phyloP scores from a whole-genome alignment of 2,797 vertebrate species.

The Malacoraja senta region DNA sequence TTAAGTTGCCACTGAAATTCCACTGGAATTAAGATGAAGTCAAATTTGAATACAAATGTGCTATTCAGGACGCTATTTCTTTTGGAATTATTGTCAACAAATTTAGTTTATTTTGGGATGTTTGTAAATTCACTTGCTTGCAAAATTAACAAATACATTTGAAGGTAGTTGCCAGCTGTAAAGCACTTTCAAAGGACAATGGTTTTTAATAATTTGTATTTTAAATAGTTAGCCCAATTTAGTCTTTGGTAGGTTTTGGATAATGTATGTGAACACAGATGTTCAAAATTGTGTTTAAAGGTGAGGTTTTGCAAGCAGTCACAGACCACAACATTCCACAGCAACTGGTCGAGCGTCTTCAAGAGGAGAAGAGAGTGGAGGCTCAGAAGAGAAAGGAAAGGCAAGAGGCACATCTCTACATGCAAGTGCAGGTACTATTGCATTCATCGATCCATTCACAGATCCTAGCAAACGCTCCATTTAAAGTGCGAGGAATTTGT shows the following conservation, averaged over 20 bases:
- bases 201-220: neutral
- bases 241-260: neutral
- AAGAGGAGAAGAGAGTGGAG: slow-evolving; percentile 95
- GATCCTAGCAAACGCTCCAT: neutral
- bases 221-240: neutral
- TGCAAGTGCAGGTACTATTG: slow-evolving; percentile 83
- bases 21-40: neutral
- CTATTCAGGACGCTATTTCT: neutral
- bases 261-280: neutral
- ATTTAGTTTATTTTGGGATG: neutral
- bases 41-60: neutral
- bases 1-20: neutral
- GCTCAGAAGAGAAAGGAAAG: slow-evolving; percentile 97
- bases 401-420: slow-evolving; percentile 96
- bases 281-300: slow-evolving; percentile 53
- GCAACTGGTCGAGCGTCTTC: slow-evolving; percentile 90
- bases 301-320: slow-evolving; percentile 88
- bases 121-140: neutral
- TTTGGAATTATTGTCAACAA: neutral
- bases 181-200: neutral
- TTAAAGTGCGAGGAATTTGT: neutral
- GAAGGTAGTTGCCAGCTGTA: neutral
- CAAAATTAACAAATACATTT: neutral
- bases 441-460: neutral
- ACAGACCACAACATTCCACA: slow-evolving; percentile 95